Evolutionary conservation across 2,888 invertebrate genomes (phyloP).

Genomic region (Ethmia dodecea): DNA sequence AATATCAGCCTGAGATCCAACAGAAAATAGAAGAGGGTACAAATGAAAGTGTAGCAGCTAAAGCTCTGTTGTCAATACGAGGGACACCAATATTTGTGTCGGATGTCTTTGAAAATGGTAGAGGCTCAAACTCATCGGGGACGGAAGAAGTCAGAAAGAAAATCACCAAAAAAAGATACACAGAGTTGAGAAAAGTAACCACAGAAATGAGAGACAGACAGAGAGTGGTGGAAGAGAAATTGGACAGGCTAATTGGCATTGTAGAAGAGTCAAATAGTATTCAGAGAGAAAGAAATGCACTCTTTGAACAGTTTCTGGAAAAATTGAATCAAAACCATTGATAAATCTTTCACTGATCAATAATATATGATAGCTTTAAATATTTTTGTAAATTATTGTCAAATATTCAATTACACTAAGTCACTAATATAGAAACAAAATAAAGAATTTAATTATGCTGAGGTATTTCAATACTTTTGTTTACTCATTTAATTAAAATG

Average conservation of each 20-base stretch:
- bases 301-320: conserved; percentile 61
- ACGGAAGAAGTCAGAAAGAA: conserved; percentile 41
- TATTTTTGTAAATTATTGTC: background rate
- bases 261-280: conserved; percentile 68
- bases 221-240: conserved; percentile 57
- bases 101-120: conserved; percentile 36
- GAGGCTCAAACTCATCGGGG: conserved; percentile 36
- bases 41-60: conserved; percentile 51
- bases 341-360: too few species aligned
- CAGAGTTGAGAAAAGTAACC: conserved; percentile 57
- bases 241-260: conserved; percentile 64
- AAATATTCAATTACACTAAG: too few species aligned
- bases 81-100: conserved; percentile 23
- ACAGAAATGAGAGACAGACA: conserved; percentile 64
- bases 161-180: conserved; percentile 43
- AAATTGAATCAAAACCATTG: conserved; percentile 33
- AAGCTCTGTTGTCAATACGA: conserved; percentile 50
- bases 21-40: conserved; percentile 52
- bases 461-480: too few species aligned
- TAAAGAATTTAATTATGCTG: too few species aligned
- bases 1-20: conserved; percentile 59
- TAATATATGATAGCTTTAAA: background rate
- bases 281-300: conserved; percentile 58
- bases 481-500: too few species aligned
- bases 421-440: too few species aligned